Evolutionary conservation across 2,113 vertebrate genomes (phyloP).

Genomic region (Lepidothrix coronata): DNA sequence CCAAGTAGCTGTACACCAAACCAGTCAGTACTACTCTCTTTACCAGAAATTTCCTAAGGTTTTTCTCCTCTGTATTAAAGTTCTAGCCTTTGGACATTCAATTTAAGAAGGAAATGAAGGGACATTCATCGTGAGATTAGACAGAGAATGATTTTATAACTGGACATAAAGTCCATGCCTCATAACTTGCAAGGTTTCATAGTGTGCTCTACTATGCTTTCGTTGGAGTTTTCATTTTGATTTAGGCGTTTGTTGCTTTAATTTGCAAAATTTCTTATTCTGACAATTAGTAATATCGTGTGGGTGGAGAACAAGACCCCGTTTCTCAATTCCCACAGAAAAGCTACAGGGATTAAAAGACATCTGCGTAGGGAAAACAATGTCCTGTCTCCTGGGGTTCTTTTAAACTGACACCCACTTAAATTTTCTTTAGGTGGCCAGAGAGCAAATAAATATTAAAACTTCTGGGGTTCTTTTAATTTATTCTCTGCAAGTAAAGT

Average conservation of each 20-base stretch:
- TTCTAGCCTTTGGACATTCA: background rate
- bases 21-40: background rate
- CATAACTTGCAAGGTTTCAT: background rate
- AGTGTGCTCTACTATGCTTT: background rate
- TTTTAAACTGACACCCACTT: background rate
- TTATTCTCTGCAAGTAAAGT: slow-evolving; percentile 51
- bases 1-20: background rate
- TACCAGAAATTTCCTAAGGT: background rate
- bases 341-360: background rate
- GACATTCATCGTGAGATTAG: background rate
- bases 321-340: background rate
- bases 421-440: background rate
- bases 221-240: background rate
- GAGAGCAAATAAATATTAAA: background rate
- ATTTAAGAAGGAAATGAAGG: background rate
- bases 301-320: background rate
- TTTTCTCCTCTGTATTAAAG: background rate
- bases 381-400: background rate
- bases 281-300: background rate
- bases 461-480: background rate
- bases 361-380: background rate
- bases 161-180: background rate
- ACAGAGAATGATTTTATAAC: background rate
- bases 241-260: background rate
- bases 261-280: background rate